Conservation (phyloP, 2,797 vertebrate species). For the Urophycis tenuis region DNA sequence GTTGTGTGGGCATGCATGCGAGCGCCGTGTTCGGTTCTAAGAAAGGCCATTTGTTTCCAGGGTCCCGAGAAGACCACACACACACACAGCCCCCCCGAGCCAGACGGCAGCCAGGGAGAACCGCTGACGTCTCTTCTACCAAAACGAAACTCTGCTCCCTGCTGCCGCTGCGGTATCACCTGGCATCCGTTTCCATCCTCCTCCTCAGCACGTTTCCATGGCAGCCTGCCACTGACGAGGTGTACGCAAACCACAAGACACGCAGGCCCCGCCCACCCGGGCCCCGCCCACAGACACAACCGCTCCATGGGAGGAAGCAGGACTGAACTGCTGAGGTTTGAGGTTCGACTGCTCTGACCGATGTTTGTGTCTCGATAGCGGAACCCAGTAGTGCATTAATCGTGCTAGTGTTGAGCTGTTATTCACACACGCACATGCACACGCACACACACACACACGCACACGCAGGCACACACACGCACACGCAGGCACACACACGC, state of each 20-base stretch:
- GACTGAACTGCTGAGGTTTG: background rate
- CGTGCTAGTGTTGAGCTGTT: no score
- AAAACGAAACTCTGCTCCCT: no score
- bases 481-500: no score
- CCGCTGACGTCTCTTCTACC: background rate
- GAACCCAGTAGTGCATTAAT: background rate
- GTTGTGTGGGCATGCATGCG: no score
- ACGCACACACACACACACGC: no score
- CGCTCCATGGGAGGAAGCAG: background rate
- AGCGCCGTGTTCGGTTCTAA: background rate
- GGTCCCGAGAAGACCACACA: background rate
- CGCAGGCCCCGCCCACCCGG: no score
- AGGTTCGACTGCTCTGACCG: no score
- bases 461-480: background rate
- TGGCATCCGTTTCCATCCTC: background rate
- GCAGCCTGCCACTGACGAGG: no score
- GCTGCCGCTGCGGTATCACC: no score
- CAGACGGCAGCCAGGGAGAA: background rate
- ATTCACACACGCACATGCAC: background rate
- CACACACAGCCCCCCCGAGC: background rate
- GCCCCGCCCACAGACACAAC: no score
- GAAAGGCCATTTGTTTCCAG: background rate
- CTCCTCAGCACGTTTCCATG: background rate
- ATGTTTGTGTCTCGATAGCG: no score
- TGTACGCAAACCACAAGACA: no score